These are phyloP conservation scores for Cyphomyrus plagiostoma DNA, from an alignment of 2,113 vertebrate genomes.

Conservation along the genomic window DNA sequence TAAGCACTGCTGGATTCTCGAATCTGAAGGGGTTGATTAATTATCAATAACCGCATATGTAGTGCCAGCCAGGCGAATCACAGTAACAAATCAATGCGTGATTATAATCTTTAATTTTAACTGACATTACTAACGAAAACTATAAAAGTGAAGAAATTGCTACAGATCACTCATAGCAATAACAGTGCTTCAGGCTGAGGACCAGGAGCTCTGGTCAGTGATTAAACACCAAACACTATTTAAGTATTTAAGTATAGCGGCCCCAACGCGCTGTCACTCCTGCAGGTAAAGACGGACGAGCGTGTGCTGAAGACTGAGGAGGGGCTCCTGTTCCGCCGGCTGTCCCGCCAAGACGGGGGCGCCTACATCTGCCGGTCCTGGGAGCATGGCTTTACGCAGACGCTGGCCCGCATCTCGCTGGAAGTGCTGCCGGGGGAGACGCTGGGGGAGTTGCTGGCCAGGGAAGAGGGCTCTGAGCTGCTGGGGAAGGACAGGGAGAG, in stretches of 20 bases:
- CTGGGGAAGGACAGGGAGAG: conserved; percentile 48
- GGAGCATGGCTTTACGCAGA: conserved; percentile 82
- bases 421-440: conserved; percentile 71
- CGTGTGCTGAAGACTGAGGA: conserved; percentile 72
- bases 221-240: background rate
- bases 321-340: conserved; percentile 77
- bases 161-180: too few relatives aligned
- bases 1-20: background rate
- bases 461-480: conserved; percentile 26
- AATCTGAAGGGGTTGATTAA: background rate
- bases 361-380: conserved; percentile 74
- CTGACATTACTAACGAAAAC: too few relatives aligned
- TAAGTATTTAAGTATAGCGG: background rate
- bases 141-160: too few relatives aligned
- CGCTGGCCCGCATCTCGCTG: conserved; percentile 63
- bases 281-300: conserved; percentile 82
- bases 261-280: background rate
- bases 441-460: conserved; percentile 61
- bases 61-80: background rate
- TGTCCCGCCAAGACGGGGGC: conserved; percentile 70
- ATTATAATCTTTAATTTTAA: too few relatives aligned
- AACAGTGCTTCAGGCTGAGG: too few relatives aligned
- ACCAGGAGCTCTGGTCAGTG: too few relatives aligned
- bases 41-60: background rate
- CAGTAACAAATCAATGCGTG: too few relatives aligned